Evolutionary conservation across 2,113 vertebrate genomes (phyloP), one percentile per base, ranked within the genome.

Genomic region (Gobiocypris rarus): DNA sequence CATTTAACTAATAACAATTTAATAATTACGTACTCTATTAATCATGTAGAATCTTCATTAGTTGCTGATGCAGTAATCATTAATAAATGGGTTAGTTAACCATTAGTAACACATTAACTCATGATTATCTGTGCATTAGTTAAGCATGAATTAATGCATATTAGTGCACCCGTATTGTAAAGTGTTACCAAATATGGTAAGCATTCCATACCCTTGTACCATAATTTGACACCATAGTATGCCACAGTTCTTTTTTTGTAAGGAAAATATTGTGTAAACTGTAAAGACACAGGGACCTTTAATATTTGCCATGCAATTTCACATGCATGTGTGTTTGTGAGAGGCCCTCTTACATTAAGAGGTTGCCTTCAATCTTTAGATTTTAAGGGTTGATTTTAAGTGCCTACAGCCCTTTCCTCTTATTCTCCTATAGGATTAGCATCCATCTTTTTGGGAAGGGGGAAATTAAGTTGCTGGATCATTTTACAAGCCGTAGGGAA

Each of bases 401-500:
- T 77, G 82, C 82, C 86, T 84, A 79, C 86, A 84, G 85, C 38
- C 81, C 82, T 83, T 87, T 89, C 85, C 63, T 43, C 31, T 73
- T 26, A 50, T 86, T 84, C 71, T 91, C 91, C 87, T 90, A 65
- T 77, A 91, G 86, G 91, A 90, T 92, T 91, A 88, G 89, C 86
- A 89, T 93, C 90, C 90, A 92, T 91, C 88, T 89, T 78, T 81
- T 19, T 22, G 76, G 75, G 85, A 88, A 83, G 90, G 90, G 87
- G 90, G 89, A 91, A 93, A 92, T 93, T 88, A 91, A 93, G 92
- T 87, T 89, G 90, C 91, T 90, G 95, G 94, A 95, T 95, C 94
- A 91, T 94, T 95, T 95, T 94, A 95, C 95, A 93, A 91, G 94
- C 91, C 89, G 91, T 91, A 89, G 92, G 93, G 93, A 92, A 92